Base-by-base conservation (phyloP, 2,888 invertebrate species). In the Halictus quadricinctus region DNA sequence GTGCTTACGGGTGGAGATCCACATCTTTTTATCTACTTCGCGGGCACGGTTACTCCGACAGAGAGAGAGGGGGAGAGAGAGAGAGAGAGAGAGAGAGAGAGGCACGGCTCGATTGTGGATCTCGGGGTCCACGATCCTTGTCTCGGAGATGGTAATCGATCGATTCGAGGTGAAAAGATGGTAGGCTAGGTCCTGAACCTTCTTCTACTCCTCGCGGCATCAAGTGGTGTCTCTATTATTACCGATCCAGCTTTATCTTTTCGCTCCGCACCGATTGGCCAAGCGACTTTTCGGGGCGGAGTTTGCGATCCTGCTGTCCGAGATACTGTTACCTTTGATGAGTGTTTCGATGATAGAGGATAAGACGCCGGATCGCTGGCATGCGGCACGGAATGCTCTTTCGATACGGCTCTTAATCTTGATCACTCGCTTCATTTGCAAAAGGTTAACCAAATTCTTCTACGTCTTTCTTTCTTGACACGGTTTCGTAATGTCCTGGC, bases 1-100 rank as follows among this genome's bases (percentile, higher is more conserved):
- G 82, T 87, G 85, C 87, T 83, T 70, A 77, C 87, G 86, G 84
- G 79, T 82, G 86, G 86, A 89, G 87, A 86, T 80, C 80, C 80
- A 70, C 83, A 86, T 82, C 77, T 89, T 87, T 88, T 86, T 83
- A 84, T 83, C 79, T 72, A 36, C 73, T 66, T 69, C 73, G 69
- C 80, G 79, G 86, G 66, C 64, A 81, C 80, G 77, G 74, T 84
- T 69, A 70, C 78, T 54, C 12, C 73, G 73, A 75, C 29, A 41
- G 7, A 13, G 25, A 6, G 25, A 25, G 2, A 25, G 25, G 15
- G 60, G 15, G 64, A 64, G 25, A 15, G 15, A 60, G n/a, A 12
- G 13, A 25, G 13, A 13, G 25, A 60, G 12, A n/a, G 58, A 25
- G 25, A 60, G n/a, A n/a, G n/a, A 64, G 0, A 64, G 13, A 29